phyloP scores from a whole-genome alignment of 2,888 invertebrate genomes.

The Ceramica pisi region DNA sequence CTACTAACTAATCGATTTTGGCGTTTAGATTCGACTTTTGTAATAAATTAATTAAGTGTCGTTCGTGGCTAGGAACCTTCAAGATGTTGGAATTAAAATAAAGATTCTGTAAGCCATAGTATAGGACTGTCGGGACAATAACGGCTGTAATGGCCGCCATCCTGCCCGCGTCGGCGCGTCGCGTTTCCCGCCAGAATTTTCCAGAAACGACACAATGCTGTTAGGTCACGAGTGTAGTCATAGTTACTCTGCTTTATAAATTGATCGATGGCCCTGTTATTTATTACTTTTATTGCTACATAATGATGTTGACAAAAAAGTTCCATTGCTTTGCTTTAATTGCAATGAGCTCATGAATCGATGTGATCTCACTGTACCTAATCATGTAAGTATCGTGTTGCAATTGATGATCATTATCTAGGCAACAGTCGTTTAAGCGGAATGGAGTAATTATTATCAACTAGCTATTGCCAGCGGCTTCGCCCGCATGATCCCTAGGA shows the following conservation, averaged over 20 bases:
- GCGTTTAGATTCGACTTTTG: background rate
- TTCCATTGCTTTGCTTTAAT: constrained; percentile 34
- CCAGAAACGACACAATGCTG: constrained; percentile 78
- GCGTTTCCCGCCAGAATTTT: constrained; percentile 86
- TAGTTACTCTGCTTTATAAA: constrained; percentile 36
- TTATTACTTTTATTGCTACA: constrained; percentile 33
- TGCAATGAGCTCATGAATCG: background rate
- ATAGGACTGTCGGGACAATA: constrained; percentile 76
- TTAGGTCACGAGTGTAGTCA: constrained; percentile 58
- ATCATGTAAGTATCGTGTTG: background rate
- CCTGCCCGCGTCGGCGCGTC: constrained; percentile 77
- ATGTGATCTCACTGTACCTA: background rate
- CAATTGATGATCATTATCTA: background rate
- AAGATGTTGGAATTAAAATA: constrained; percentile 68
- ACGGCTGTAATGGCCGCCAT: constrained; percentile 80
- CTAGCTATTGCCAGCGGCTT: too few relatives aligned
- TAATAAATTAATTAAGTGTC: constrained; percentile 26
- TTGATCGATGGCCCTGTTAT: constrained; percentile 54
- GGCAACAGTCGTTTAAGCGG: background rate
- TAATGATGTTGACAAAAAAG: constrained; percentile 27
- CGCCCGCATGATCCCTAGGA: too few relatives aligned
- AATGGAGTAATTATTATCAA: too few relatives aligned
- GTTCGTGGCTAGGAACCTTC: constrained; percentile 31
- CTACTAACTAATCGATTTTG: constrained; percentile 50
- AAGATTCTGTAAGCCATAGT: constrained; percentile 72